Conservation (phyloP, 1,140 invertebrate species). For the Platorchestia sp. region DNA sequence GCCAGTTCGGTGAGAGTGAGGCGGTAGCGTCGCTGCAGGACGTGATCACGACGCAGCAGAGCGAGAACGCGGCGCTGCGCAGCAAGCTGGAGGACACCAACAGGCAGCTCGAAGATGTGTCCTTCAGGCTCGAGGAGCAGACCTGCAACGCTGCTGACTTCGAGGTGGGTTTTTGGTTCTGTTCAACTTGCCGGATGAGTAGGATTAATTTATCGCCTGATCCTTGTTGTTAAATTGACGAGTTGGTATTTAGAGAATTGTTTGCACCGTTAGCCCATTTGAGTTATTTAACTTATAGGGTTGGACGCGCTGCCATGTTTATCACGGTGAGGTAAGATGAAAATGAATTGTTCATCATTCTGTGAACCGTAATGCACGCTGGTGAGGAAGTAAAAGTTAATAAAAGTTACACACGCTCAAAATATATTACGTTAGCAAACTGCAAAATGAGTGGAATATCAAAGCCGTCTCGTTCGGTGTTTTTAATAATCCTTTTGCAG, state of each 20-base stretch:
- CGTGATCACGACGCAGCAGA: conserved; percentile 74
- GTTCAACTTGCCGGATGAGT: background rate
- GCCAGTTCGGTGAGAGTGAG: conserved; percentile 39
- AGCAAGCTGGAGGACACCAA: conserved; percentile 86
- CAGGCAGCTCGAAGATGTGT: conserved; percentile 90
- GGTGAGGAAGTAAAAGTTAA: too few species aligned
- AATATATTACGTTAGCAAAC: too few species aligned
- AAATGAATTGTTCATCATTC: too few species aligned
- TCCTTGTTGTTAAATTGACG: background rate
- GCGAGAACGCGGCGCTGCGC: conserved; percentile 78
- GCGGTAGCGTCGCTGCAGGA: conserved; percentile 1
- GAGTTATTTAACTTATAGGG: too few species aligned
- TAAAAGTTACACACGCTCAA: too few species aligned
- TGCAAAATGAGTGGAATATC: too few species aligned
- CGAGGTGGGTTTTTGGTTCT: conserved; percentile 67
- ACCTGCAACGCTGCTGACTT: conserved; percentile 69
- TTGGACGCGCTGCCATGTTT: too few species aligned
- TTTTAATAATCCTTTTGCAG: too few species aligned
- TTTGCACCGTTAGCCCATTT: background rate
- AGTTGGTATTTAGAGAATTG: background rate
- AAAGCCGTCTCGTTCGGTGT: too few species aligned
- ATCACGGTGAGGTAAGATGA: too few species aligned
- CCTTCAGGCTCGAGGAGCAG: conserved; percentile 80
- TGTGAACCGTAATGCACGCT: too few species aligned
- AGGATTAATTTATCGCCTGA: background rate